A percentile compares a stretch with the other conserved stretches of the same genome.
Evolutionary conservation across 2,113 vertebrate genomes (phyloP).

Genomic region (Gadus chalcogrammus): DNA sequence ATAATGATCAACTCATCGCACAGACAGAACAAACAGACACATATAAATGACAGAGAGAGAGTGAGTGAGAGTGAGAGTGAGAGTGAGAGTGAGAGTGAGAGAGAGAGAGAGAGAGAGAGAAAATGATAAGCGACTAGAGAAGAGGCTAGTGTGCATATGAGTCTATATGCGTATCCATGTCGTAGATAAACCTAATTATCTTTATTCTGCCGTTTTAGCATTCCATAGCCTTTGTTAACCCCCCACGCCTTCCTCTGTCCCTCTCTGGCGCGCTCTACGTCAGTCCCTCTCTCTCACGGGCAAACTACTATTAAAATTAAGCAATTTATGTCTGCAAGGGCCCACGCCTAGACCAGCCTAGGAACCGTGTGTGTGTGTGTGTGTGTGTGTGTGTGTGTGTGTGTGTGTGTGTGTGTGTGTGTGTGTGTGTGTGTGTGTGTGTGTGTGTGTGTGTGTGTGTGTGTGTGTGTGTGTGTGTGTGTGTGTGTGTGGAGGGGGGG

Average conservation of each 20-base stretch:
- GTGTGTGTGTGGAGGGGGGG: conserved; percentile 12
- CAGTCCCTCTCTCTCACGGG: conserved; percentile 36
- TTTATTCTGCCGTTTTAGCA: conserved; percentile 36
- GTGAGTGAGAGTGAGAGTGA: no score
- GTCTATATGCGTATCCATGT: conserved; percentile 4
- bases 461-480: conserved; percentile 15
- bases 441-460: conserved; percentile 7
- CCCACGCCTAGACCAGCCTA: conserved; percentile 71
- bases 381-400: conserved; percentile 23
- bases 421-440: conserved; percentile 25
- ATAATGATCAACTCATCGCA: no score
- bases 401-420: background rate
- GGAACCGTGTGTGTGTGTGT: conserved; percentile 36
- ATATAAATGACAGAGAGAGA: no score
- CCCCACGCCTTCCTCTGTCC: background rate
- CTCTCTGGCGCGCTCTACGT: background rate
- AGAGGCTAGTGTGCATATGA: background rate
- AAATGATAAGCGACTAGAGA: background rate
- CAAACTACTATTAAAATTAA: conserved; percentile 72
- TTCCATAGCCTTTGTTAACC: conserved; percentile 23
- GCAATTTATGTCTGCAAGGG: conserved; percentile 68
- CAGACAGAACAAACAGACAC: no score
- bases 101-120: background rate
- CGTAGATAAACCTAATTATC: conserved; percentile 41
- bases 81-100: no score